These are phyloP conservation scores for Drosophila obscura DNA, from an alignment of 1,140 invertebrate species.

Conservation along the genomic window DNA sequence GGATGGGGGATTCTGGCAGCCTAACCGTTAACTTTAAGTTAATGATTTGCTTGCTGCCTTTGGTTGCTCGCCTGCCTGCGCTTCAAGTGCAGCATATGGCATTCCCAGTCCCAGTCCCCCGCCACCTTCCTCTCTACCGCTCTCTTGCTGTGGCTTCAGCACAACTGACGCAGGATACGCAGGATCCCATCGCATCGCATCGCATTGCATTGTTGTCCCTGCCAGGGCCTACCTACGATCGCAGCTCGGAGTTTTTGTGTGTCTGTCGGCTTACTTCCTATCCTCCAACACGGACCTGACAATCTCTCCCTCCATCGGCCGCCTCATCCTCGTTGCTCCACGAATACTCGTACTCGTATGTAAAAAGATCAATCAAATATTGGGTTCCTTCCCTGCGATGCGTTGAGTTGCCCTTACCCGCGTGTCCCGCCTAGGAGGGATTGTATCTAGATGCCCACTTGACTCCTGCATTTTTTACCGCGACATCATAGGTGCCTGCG, in stretches of 20 bases:
- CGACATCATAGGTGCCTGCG: constrained; percentile 24
- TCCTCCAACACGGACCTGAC: constrained; percentile 23
- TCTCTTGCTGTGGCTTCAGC: constrained; percentile 64
- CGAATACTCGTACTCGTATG: constrained; percentile 10
- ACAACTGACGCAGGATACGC: constrained; percentile 81
- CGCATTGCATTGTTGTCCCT: constrained; percentile 16
- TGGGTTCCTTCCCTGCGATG: constrained; percentile 29
- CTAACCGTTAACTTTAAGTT: constrained; percentile 60
- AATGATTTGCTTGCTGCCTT: constrained; percentile 64
- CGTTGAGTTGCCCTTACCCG: constrained; percentile 11
- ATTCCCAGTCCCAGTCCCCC: constrained; percentile 16
- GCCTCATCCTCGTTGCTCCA: background rate
- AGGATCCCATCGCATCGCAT: constrained; percentile 39
- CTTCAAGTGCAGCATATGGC: constrained; percentile 73
- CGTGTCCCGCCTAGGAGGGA: constrained; percentile 3
- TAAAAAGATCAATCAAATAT: constrained; percentile 78
- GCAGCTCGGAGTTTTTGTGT: constrained; percentile 2
- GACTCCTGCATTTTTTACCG: constrained; percentile 35
- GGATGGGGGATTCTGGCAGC: too few species aligned
- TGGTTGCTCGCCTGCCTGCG: constrained; percentile 45
- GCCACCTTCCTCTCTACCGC: background rate
- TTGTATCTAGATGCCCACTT: constrained; percentile 40
- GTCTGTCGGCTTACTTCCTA: constrained; percentile 38
- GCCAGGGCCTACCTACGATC: constrained; percentile 41
- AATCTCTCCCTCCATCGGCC: background rate